phyloP scores from a whole-genome alignment of 2,113 vertebrate genomes.

The Hydropotes inermis region DNA sequence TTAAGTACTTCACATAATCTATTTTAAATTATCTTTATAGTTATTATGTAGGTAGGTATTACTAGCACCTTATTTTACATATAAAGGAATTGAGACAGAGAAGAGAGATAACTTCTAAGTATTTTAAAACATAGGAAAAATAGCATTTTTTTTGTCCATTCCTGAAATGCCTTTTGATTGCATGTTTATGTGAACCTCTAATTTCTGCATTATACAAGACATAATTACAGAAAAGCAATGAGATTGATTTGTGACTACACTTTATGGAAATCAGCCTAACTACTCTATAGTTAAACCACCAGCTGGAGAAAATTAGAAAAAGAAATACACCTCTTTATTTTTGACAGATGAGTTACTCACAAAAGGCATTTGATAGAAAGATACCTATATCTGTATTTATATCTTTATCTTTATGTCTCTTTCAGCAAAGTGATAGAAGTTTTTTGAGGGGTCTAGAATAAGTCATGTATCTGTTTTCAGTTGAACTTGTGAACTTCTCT shows the following conservation, averaged over 20 bases:
- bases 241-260: neutral
- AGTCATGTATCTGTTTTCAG: neutral
- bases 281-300: neutral
- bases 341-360: neutral
- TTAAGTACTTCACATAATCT: neutral
- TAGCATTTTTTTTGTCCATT: neutral
- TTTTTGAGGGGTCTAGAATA: neutral
- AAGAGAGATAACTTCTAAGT: neutral
- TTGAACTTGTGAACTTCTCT: neutral
- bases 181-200: neutral
- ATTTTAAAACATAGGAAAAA: neutral
- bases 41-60: neutral
- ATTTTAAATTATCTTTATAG: neutral
- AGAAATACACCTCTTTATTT: neutral
- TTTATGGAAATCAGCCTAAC: neutral
- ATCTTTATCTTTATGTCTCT: neutral
- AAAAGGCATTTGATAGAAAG: neutral
- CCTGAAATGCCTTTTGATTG: neutral
- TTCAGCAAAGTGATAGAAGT: neutral
- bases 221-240: neutral
- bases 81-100: neutral
- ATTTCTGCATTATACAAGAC: neutral
- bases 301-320: neutral
- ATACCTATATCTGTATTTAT: neutral
- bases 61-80: neutral